Base-by-base conservation (phyloP, 2,797 vertebrate genomes). In the Tangara arthus region DNA sequence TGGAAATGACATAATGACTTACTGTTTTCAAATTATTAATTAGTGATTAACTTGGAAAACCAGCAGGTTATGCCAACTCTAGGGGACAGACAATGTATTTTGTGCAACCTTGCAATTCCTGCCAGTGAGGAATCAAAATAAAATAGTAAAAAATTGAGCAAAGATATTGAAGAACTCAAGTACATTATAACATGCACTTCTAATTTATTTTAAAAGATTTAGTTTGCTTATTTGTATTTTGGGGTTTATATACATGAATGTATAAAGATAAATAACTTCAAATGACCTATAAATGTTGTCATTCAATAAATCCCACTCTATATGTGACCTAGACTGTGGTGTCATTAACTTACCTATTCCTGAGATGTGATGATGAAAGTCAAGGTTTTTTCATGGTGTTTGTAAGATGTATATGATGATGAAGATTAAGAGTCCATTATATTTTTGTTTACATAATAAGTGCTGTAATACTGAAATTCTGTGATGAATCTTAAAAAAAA, bases 21-120 rank as follows among this genome's bases (percentile, higher is more conserved):
- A 73, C 66, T 95, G 92, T 96, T 96, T 94, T 94, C 86, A 84
- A 90, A 66, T 94, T 96, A 96, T 94, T 96, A 95, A 95, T 95
- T 96, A 96, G 93, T 77, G 93, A 82, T 95, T 94, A 94, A 82
- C 37, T 93, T 50, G 28, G 80, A 82, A 95, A 92, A 76, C 59
- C 77, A 72, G 73, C 80, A 95, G 88, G 86, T 94, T 95, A 84
- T 76, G n/a, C 65, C 72, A 90, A 0, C 64, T 93, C 53, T 68
- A 41, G 87, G 81, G 79, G 68, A 85, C 83, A 71, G 41, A 27
- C n/a, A 69, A 21, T 68, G 34, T 65, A 46, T 82, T 91, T 75
- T 83, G 53, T 75, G 26, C 71, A 91, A 71, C 24, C 23, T 89
- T 34, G 7, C 57, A 75, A 8, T 93, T 95, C 50, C 50, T 75